Evolutionary conservation across 1,140 invertebrate genomes (phyloP), one percentile per base, ranked within the genome.

Genomic region (Sogatella furcifera): DNA sequence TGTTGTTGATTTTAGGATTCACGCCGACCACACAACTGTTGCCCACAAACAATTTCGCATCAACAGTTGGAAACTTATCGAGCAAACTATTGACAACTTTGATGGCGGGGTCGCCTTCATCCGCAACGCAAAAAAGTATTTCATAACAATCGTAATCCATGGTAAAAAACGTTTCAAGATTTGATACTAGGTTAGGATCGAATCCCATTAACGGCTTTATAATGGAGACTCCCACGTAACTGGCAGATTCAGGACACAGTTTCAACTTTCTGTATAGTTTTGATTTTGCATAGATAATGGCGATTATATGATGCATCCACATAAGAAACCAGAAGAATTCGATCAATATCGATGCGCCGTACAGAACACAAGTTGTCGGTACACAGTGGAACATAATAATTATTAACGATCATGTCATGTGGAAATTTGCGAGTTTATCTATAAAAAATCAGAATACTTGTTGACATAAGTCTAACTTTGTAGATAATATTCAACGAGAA

Each of bases 1-100:
- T 97, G 72, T 99, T 99, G 78, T 98, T 98, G 66, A 99, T 97
- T 78, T 99, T 99, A 4, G 96, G 96, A 79, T 99, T 99, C 0
- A 97, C 89, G 6, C 95, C 95, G 34, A 98, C 91, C 65, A 82
- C 75, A 62, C 79, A 78, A 34, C 11, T 59, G 28, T 34, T 80
- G 71, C 89, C 89, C 60, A 88, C 79, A 73, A 95, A 97, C 19
- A 97, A 72, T 63, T 79, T 79, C 9, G 92, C 83, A 68, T 94
- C 87, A 17, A 97, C 83, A 64, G 86, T 77, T 3, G 94, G 92
- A 76, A 97, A 95, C 71, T 94, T 94, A 46, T 88, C 82, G 61
- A 95, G 84, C 5, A 98, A 77, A 67, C 82, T 84, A 68, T 89
- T 81, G 9, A 97, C 92, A 52, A 96, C 74, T 77, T 87, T 85